phyloP scores from a whole-genome alignment of 2,797 vertebrate species.

The Echeneis naucrates region DNA sequence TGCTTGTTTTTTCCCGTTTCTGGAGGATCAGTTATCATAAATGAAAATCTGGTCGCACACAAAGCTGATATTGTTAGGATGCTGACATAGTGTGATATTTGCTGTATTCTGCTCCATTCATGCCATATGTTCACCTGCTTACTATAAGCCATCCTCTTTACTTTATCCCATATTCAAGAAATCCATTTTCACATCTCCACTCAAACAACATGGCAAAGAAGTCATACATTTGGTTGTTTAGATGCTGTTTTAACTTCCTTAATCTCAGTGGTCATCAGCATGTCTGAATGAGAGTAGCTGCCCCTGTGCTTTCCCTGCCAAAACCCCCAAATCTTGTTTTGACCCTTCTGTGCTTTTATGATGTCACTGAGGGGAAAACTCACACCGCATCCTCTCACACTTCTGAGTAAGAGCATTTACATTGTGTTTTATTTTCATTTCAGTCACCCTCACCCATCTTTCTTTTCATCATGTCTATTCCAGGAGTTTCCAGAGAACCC shows the following conservation, averaged over 20 bases:
- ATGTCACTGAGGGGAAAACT: conserved; percentile 12
- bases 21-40: not conserved
- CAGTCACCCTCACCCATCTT: conserved; percentile 87
- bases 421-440: conserved; percentile 84
- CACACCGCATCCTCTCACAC: conserved; percentile 29
- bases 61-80: conserved; percentile 34
- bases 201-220: conserved; percentile 43
- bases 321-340: not conserved
- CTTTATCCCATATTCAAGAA: conserved; percentile 53
- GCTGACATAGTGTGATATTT: conserved; percentile 36
- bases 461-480: conserved; percentile 90
- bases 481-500: conserved; percentile 90
- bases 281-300: conserved; percentile 20
- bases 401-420: conserved; percentile 71
- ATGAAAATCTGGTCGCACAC: conserved; percentile 7
- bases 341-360: conserved; percentile 14
- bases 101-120: conserved; percentile 61
- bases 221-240: conserved; percentile 17
- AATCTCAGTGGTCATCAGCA: conserved; percentile 23
- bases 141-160: conserved; percentile 56
- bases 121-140: conserved; percentile 64
- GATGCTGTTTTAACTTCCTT: conserved; percentile 21
- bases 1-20: conserved; percentile 6
- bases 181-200: conserved; percentile 60
- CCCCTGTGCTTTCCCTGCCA: conserved; percentile 40